Base-by-base conservation (phyloP, 2,113 vertebrate genomes). In the Platanista minor region DNA sequence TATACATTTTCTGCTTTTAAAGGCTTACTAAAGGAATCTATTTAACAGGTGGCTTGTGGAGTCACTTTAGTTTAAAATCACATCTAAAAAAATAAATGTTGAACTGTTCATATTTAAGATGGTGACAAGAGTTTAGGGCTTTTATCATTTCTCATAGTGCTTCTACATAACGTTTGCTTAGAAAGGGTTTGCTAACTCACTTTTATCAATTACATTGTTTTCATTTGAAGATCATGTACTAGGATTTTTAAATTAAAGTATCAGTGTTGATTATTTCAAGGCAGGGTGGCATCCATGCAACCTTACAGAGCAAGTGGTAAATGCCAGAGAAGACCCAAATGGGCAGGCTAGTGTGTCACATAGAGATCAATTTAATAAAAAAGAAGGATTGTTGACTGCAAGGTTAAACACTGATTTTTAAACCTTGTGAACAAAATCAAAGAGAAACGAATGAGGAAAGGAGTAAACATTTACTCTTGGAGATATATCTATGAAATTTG, bases 1-100 rank as follows among this genome's bases (percentile, higher is more conserved):
- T n/a, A 36, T 52, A 31, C n/a, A 33, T 95, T 61, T 93, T 96
- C 46, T 75, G 20, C 69, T 59, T 61, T 84, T 83, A 78, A 95
- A 15, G 29, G 43, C 75, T 57, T 36, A 69, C 61, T 33, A 66
- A 90, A 1, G 39, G 18, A 29, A 87, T 75, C 46, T 13, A 10
- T 31, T 80, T 72, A 57, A 46, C 23, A 82, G 57, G 52, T 90
- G 36, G n/a, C n/a, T 93, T 67, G 14, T 69, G 57, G 39, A 90
- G 13, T 77, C 31, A 59, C 10, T 94, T 90, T 87, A 57, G 17
- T 84, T 52, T 69, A 67, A 46, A 88, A 41, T 77, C 15, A 52
- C 64, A 94, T 69, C 13, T 69, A 36, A 72, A 67, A 66, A 87
- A 81, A 61, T 21, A 67, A 64, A 23, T 33, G 12, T 54, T 71